Percentiles rank a stretch among this genome's conserved stretches.
Conservation (phyloP, 2,888 invertebrate species). For the Apotomis turbidana region DNA sequence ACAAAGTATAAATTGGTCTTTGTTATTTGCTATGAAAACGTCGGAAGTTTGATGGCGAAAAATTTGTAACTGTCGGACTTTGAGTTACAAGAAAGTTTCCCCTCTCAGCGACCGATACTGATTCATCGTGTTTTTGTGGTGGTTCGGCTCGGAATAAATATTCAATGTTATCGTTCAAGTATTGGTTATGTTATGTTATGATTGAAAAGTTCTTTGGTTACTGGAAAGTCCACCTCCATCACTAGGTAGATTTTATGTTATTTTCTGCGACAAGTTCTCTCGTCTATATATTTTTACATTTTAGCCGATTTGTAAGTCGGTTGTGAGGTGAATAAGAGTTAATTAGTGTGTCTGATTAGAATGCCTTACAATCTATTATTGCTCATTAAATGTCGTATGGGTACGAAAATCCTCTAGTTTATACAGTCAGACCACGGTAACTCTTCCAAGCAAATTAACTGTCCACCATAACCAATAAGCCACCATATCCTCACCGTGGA, state of each 20-base stretch:
- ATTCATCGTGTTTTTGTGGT: constrained; percentile 24
- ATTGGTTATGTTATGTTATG: constrained; percentile 15
- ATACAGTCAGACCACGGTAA: too few species aligned
- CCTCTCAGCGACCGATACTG: constrained; percentile 38
- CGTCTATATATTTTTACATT: too few species aligned
- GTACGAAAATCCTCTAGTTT: too few species aligned
- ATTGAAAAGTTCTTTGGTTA: constrained; percentile 4
- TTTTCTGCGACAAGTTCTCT: too few species aligned
- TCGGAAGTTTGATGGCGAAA: constrained; percentile 48
- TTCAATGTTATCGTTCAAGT: constrained; percentile 19
- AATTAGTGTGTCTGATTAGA: too few species aligned
- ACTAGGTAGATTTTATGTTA: neutral
- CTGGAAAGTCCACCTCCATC: neutral
- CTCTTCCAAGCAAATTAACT: too few species aligned
- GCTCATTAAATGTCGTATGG: too few species aligned
- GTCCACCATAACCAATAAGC: too few species aligned
- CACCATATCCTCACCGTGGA: too few species aligned
- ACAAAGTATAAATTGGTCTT: constrained; percentile 24
- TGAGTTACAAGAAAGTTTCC: constrained; percentile 46
- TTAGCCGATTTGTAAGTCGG: too few species aligned
- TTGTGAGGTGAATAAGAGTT: too few species aligned
- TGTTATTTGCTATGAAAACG: constrained; percentile 39
- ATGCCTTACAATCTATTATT: too few species aligned
- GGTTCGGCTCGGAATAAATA: constrained; percentile 7
- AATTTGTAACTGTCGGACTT: constrained; percentile 48